Evolutionary conservation across 2,113 vertebrate species (phyloP).

Genomic region (Apteryx owenii): DNA sequence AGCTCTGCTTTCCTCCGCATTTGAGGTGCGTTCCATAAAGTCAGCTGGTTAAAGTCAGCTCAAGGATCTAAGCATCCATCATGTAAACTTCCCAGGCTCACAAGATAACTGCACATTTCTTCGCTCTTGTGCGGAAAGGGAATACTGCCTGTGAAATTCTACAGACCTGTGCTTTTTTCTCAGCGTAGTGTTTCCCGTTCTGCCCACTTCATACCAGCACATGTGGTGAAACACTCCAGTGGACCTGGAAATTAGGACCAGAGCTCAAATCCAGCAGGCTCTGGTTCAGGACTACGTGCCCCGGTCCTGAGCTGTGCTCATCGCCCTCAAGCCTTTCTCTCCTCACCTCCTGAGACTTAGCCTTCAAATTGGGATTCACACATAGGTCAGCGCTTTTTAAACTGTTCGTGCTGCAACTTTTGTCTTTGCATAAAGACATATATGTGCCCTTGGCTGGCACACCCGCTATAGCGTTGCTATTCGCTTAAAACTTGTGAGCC

Average conservation of each 20-base stretch:
- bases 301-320: neutral
- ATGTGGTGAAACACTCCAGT: fast-evolving
- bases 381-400: neutral
- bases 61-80: neutral
- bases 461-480: neutral
- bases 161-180: neutral
- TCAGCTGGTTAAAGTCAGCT: constrained; percentile 48
- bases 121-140: neutral
- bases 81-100: constrained; percentile 50
- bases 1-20: fast-evolving
- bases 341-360: neutral
- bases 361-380: neutral
- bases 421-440: neutral
- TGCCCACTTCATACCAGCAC: neutral
- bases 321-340: neutral
- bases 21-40: neutral
- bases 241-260: neutral
- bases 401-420: neutral
- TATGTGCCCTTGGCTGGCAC: neutral
- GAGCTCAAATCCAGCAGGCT: neutral
- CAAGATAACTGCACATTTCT: neutral
- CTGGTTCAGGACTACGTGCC: fast-evolving
- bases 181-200: neutral
- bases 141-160: constrained; percentile 22
- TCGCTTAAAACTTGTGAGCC: neutral